phyloP scores from a whole-genome alignment of 1,140 invertebrate genomes.

The Anagrus nilaparvatae region DNA sequence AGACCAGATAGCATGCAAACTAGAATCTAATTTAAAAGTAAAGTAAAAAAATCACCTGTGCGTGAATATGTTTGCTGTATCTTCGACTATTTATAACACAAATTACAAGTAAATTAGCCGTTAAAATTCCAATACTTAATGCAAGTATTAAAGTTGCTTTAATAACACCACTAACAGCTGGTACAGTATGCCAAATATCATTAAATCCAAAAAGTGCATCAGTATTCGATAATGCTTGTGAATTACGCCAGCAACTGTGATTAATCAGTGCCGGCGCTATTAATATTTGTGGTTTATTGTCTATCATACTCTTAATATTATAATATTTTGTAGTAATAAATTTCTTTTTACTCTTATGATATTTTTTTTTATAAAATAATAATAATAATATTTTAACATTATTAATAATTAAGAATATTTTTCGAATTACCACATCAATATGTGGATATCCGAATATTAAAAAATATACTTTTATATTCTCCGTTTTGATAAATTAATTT shows the following conservation, averaged over 20 bases:
- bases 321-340: too few relatives aligned
- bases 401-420: too few relatives aligned
- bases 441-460: too few relatives aligned
- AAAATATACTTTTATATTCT: too few relatives aligned
- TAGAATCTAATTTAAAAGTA: too few relatives aligned
- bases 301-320: conserved; percentile 29
- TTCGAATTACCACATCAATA: too few relatives aligned
- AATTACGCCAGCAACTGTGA: conserved; percentile 64
- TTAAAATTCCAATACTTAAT: conserved; percentile 63
- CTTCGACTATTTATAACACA: conserved; percentile 70
- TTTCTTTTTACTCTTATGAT: too few relatives aligned
- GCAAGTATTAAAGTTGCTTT: conserved; percentile 65
- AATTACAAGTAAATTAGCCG: conserved; percentile 68
- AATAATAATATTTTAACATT: too few relatives aligned
- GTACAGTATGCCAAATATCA: conserved; percentile 44
- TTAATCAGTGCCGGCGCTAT: conserved; percentile 67
- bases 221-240: conserved; percentile 31
- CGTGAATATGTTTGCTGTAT: conserved; percentile 74
- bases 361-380: too few relatives aligned
- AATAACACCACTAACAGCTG: conserved; percentile 57
- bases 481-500: too few relatives aligned
- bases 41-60: conserved; percentile 60
- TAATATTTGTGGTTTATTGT: conserved; percentile 45
- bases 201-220: too few relatives aligned
- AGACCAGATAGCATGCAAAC: too few relatives aligned